Evolutionary conservation across 1,140 invertebrate species (phyloP), one percentile per base, ranked within the genome.

Genomic region (Eriosoma lanigerum): DNA sequence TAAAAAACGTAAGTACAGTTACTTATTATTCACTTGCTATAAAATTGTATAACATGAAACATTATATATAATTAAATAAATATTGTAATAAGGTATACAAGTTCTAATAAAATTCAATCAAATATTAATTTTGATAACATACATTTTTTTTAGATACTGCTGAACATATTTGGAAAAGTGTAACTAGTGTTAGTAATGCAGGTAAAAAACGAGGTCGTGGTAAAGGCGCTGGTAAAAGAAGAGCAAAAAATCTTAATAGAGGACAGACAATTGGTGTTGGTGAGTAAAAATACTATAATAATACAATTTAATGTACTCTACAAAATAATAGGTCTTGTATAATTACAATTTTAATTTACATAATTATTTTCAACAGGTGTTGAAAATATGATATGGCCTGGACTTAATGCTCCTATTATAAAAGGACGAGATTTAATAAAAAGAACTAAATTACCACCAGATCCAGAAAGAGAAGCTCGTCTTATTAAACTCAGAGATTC

Each of bases 151-250:
- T 83, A 95, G 93, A 92, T 66, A 88, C 92, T 80, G 94, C 93
- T 24, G 90, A 93, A 24, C 87, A 92, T 66, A 86, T 99, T 83
- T 99, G 98, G 97, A 96, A 96, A 86, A 94, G 95, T 56, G 93
- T 97, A 1, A 94, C 92, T 5, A 93, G 92, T 84, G 96, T 99
- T 1, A 98, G 96, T 90, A 98, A 97, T 90, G 93, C 96, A 83
- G 97, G 98, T 82, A 92, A 89, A 83, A 96, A 96, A 85, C 91
- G 96, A 88, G 98, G 98, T 81, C 90, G 98, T 88, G 96, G 91
- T n/a, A 96, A 90, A 87, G 92, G 92, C 75, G 86, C 89, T 38
- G 91, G 92, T 15, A 90, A 89, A 81, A 93, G 90, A 84, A 86
- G 89, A 21, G 88, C 89, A 17, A 93, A 93, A 85, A 91, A 98